Evolutionary conservation across 1,140 invertebrate genomes (phyloP).

Genomic region (Drosophila athabasca): DNA sequence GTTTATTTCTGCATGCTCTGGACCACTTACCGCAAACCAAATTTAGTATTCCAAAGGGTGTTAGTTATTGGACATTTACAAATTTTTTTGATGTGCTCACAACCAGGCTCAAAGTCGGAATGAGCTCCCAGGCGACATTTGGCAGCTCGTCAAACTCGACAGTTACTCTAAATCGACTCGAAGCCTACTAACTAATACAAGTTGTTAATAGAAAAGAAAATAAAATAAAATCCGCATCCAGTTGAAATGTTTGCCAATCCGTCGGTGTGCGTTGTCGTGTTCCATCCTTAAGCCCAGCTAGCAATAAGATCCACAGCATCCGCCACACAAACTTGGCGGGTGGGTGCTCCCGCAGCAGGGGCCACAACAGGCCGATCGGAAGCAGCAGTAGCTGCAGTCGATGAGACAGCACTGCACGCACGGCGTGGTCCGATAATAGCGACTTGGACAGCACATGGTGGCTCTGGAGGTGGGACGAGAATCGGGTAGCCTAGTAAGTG

Average conservation of each 20-base stretch:
- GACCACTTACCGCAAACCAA: constrained; percentile 37
- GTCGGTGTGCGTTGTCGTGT: background rate
- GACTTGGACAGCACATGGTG: constrained; percentile 60
- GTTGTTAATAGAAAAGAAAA: background rate
- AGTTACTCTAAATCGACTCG: too few relatives aligned
- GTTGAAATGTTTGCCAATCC: background rate
- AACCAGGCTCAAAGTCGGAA: constrained; percentile 28
- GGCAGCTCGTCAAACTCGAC: background rate
- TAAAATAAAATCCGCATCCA: constrained; percentile 7
- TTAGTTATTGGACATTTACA: constrained; percentile 11
- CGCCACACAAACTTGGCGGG: constrained; percentile 2
- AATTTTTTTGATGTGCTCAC: constrained; percentile 45
- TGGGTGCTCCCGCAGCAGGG: constrained; percentile 14
- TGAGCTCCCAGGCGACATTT: background rate
- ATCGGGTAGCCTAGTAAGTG: background rate
- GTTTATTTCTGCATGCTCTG: background rate
- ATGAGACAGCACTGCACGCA: constrained; percentile 62
- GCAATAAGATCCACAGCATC: constrained; percentile 20
- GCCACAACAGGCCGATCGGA: constrained; percentile 26
- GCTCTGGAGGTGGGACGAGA: background rate
- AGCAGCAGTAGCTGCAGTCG: constrained; percentile 60
- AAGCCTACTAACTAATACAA: too few relatives aligned
- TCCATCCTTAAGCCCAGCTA: background rate
- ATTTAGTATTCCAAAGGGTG: constrained; percentile 25
- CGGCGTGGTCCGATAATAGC: constrained; percentile 50